These are phyloP conservation scores for Synanthedon vespiformis DNA, from an alignment of 2,888 invertebrate genomes.

Conservation along the genomic window DNA sequence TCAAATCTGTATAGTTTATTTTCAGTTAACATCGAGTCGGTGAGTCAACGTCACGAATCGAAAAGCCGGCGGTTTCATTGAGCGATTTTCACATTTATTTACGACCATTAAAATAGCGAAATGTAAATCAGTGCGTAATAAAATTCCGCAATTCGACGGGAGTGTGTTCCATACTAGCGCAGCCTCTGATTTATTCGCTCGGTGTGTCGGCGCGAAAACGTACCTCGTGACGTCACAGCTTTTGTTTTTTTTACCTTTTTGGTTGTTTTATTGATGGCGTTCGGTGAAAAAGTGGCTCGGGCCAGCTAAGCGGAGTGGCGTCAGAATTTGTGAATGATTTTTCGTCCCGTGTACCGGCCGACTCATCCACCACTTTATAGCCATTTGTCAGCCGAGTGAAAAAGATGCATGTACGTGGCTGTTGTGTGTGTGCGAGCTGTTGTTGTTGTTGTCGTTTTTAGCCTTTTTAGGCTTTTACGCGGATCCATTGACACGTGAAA, in stretches of 20 bases:
- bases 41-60: constrained; percentile 8
- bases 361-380: constrained; percentile 57
- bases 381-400: constrained; percentile 66
- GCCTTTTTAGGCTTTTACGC: constrained; percentile 65
- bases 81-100: constrained; percentile 13
- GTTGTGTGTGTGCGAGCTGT: constrained; percentile 15
- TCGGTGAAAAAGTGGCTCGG: constrained; percentile 57
- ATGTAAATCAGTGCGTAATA: constrained; percentile 57
- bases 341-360: constrained; percentile 38
- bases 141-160: constrained; percentile 48
- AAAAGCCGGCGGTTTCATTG: constrained; percentile 13
- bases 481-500: constrained; percentile 67
- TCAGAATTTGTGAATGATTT: constrained; percentile 68
- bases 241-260: constrained; percentile 38
- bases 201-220: constrained; percentile 60
- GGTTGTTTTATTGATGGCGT: constrained; percentile 62
- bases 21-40: background rate
- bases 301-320: constrained; percentile 44
- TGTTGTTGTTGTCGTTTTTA: constrained; percentile 28
- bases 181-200: constrained; percentile 58
- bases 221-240: constrained; percentile 63
- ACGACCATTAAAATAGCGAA: background rate
- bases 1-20: constrained; percentile 3
- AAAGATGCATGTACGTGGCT: constrained; percentile 57
- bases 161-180: constrained; percentile 57